Base-by-base conservation (phyloP, 2,113 vertebrate species). In the Phoxinus phoxinus region DNA sequence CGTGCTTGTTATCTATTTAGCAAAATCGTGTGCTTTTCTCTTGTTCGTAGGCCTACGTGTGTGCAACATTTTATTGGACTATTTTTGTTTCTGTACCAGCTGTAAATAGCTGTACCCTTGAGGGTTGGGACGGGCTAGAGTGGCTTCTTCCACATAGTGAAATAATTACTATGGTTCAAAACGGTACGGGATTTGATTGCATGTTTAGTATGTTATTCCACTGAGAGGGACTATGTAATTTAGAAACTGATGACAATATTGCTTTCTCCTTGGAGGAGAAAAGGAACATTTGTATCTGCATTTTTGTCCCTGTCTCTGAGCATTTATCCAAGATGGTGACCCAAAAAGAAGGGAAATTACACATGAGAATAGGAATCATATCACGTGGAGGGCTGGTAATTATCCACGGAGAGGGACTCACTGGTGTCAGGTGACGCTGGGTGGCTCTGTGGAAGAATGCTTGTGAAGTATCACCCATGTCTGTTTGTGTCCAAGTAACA, bases 121-220 rank as follows among this genome's bases (percentile, higher is more conserved):
- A 85, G 85, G 82, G 56, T 44, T 46, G 46, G 30, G 44, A 41
- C 19, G 59, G 79, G 41, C 81, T 48, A 67, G 82, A 82, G 67
- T 27, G 67, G 73, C 75, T 81, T 89, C 83, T 80, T 85, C 78
- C 30, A 72, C 79, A 81, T 80, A 8, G 53, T 74, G 82, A 86
- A 88, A 88, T 89, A 88, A 90, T 88, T 88, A 77, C 89, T 76
- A 77, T 30, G 59, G 85, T 85, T 87, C 79, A 80, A 75, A 86
- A 19, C 25, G 73, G 76, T 85, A 63, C 84, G 56, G 65, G 83
- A 83, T 86, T 87, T 88, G 85, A 88, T 87, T 88, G 88, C 88
- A 84, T 88, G 84, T 89, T 90, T 90, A 86, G 83, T 69, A 27
- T 76, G 58, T 44, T 77, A 81, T 83, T 88, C 85, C 87, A 74